phyloP scores from a whole-genome alignment of 2,888 invertebrate species.

The Orchesellides sinensis region DNA sequence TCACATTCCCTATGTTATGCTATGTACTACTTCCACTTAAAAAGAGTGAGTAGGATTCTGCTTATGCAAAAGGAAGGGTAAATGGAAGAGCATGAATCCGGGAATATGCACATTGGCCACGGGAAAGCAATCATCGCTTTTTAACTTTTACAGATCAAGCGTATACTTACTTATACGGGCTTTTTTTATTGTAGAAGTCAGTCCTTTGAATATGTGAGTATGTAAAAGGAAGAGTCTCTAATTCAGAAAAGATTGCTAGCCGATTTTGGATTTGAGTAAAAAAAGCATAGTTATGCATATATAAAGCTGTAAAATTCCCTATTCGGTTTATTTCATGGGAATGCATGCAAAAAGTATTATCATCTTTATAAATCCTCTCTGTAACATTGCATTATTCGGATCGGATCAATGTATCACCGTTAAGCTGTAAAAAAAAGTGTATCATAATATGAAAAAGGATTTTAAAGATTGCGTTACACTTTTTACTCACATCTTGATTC shows the following conservation, averaged over 20 bases:
- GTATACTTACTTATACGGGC: no score
- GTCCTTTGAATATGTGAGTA: background rate
- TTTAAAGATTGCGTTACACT: slow-evolving; percentile 24
- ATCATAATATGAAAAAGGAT: slow-evolving; percentile 31
- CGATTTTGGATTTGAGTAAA: slow-evolving; percentile 7
- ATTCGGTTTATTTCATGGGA: slow-evolving; percentile 5
- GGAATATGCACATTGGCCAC: background rate
- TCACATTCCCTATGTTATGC: no score
- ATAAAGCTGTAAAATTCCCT: slow-evolving; percentile 8
- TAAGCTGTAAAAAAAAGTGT: slow-evolving; percentile 35
- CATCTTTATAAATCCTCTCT: slow-evolving; percentile 4
- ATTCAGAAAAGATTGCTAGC: slow-evolving; percentile 3
- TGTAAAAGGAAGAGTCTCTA: background rate
- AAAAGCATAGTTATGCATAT: no score
- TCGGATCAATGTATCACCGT: slow-evolving; percentile 35
- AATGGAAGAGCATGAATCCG: no score
- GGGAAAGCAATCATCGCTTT: background rate
- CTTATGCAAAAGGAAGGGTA: no score
- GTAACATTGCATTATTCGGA: slow-evolving; percentile 16
- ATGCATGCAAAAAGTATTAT: slow-evolving; percentile 1
- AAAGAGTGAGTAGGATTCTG: no score
- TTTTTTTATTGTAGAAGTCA: background rate
- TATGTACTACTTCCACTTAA: no score
- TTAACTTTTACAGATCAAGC: background rate
- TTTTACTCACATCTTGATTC: slow-evolving; percentile 43